These are phyloP conservation scores for Synergus gifuensis DNA, from an alignment of 2,888 invertebrate genomes.

Conservation along the genomic window DNA sequence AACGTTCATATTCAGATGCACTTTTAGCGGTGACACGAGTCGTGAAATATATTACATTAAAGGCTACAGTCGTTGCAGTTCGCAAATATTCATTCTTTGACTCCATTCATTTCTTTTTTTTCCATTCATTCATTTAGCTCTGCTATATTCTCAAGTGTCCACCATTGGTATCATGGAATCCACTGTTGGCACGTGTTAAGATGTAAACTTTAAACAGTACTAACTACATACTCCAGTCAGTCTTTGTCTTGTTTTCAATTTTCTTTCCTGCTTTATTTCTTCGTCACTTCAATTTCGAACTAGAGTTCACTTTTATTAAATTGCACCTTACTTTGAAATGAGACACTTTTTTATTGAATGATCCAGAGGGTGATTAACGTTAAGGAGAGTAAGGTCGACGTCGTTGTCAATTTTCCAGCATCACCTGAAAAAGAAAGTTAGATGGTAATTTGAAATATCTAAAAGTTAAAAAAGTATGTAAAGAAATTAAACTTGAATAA, in stretches of 20 bases:
- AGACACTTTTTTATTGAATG: conserved; percentile 62
- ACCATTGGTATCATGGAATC: conserved; percentile 50
- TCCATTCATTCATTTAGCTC: conserved; percentile 29
- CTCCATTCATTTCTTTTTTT: conserved; percentile 43
- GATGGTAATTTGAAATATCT: background rate
- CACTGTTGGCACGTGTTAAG: conserved; percentile 64
- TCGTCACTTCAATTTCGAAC: conserved; percentile 19
- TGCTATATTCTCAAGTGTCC: conserved; percentile 42
- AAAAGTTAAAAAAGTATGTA: too few relatives aligned
- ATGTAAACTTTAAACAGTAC: conserved; percentile 59
- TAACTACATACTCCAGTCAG: conserved; percentile 66
- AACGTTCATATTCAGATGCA: conserved; percentile 1
- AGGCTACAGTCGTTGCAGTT: conserved; percentile 74
- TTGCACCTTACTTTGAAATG: conserved; percentile 43
- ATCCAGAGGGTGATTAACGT: conserved; percentile 59
- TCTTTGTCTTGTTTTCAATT: conserved; percentile 59
- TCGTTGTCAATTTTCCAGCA: conserved; percentile 56
- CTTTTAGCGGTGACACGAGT: conserved; percentile 51
- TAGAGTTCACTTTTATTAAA: conserved; percentile 14
- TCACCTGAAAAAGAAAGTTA: conserved; percentile 59
- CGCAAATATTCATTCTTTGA: conserved; percentile 59
- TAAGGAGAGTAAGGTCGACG: conserved; percentile 57
- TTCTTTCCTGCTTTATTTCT: conserved; percentile 31
- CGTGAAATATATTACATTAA: conserved; percentile 73
- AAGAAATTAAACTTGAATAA: too few relatives aligned